These are phyloP conservation scores for Leptinotarsa haldemani DNA, from an alignment of 2,888 invertebrate species.

Conservation along the genomic window DNA sequence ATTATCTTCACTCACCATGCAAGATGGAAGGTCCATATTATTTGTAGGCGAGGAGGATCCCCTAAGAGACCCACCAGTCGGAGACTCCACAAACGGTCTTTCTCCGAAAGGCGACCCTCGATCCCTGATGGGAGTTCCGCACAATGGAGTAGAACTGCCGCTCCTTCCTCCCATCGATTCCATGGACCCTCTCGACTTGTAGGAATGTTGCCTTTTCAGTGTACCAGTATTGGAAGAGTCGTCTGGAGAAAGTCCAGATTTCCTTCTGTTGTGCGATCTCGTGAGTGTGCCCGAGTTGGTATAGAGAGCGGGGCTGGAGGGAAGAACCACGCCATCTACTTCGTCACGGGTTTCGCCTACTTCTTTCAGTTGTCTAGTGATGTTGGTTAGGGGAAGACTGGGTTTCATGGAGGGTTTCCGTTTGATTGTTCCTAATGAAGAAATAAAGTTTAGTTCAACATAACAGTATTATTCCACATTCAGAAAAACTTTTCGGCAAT, in stretches of 20 bases:
- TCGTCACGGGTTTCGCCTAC: conserved; percentile 80
- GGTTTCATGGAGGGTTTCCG: conserved; percentile 94
- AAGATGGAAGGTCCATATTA: conserved; percentile 60
- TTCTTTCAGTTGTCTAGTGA: conserved; percentile 90
- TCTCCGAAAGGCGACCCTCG: conserved; percentile 66
- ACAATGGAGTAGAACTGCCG: conserved; percentile 65
- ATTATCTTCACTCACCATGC: conserved; percentile 58
- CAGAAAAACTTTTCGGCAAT: neutral
- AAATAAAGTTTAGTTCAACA: neutral
- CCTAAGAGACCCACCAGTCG: conserved; percentile 56
- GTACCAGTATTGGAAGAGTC: conserved; percentile 66
- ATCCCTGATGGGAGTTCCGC: conserved; percentile 68
- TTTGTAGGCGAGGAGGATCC: conserved; percentile 56
- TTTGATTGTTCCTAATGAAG: conserved; percentile 81
- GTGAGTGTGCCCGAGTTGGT: conserved; percentile 66
- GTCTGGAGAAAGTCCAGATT: conserved; percentile 63
- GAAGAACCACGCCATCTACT: conserved; percentile 67
- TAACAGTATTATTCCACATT: neutral
- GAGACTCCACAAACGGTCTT: conserved; percentile 51
- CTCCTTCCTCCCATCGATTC: conserved; percentile 68
- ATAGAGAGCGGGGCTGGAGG: conserved; percentile 60
- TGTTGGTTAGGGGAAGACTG: conserved; percentile 89
- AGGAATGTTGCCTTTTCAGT: conserved; percentile 72
- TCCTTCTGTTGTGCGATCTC: conserved; percentile 69
- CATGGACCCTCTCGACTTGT: conserved; percentile 62